Base-by-base conservation (phyloP, 2,888 invertebrate genomes). In the Pseudococcus viburni region DNA sequence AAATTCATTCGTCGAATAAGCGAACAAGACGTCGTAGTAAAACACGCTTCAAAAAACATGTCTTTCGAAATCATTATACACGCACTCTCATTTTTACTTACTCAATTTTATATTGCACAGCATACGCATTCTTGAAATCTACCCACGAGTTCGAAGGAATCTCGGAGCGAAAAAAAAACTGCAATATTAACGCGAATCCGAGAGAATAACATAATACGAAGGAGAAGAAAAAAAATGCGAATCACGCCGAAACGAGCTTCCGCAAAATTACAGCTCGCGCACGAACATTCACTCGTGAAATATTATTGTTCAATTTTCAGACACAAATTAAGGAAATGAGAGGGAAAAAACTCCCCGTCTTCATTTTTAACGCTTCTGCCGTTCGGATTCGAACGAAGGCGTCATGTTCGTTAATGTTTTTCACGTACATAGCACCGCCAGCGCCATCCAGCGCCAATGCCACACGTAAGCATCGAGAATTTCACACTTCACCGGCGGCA, bases 271-370 rank as follows among this genome's bases (percentile, higher is more conserved):
- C 73, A 73, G 12, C 73, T 73, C 33, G 73, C 33, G 73, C 6
- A 73, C 17, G 26, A 73, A 73, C 73, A 73, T 33, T 73, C 33
- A 73, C 26, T 73, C 9, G 73, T 73, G 33, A 73, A 73, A 73
- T 73, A 73, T 64, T 64, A 64, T 73, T 73, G 73, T 73, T 73
- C 33, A 73, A 73, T 73, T 73, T 64, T 73, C 64, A 73, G 73
- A 73, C 33, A 73, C 73, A 73, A 73, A 64, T 64, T 64, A 73
- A 73, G 73, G 73, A 73, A 73, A 73, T 17, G 73, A 22, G 19
- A 22, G 64, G 22, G 12, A 73, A 73, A 73, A 73, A 73, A 73
- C 73, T 33, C 17, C 73, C 17, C 17, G 2, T 73, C 7, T 73
- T 73, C 33, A 15, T 73, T 73, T 33, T 73, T 33, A 33, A 33